Conservation (phyloP, 2,888 invertebrate genomes). For the Sisyra terminalis region DNA sequence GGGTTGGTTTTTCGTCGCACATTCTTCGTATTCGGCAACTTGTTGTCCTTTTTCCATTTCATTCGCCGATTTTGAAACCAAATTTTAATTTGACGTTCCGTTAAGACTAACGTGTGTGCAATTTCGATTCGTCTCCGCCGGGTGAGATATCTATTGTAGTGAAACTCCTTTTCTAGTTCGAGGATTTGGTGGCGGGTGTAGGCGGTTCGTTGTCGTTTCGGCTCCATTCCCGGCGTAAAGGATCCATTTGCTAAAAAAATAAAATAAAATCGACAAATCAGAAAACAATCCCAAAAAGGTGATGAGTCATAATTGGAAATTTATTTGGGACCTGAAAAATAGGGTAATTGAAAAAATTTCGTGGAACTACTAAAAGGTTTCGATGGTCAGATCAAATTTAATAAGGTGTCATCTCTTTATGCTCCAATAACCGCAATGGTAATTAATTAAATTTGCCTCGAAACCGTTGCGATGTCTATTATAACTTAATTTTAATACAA, state of each 20-base stretch:
- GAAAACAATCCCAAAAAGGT: background rate
- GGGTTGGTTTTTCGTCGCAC: slow-evolving; percentile 61
- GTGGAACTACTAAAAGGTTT: too few relatives aligned
- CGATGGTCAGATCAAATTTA: too few relatives aligned
- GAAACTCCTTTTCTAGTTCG: slow-evolving; percentile 95
- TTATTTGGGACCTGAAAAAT: too few relatives aligned
- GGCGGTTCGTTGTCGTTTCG: slow-evolving; percentile 89
- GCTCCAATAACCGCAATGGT: too few relatives aligned
- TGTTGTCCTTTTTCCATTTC: slow-evolving; percentile 82
- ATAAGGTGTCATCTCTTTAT: too few relatives aligned
- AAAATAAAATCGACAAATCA: slow-evolving; percentile 20
- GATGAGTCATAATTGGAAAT: too few relatives aligned
- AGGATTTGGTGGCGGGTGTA: slow-evolving; percentile 96
- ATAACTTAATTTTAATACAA: too few relatives aligned
- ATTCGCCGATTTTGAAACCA: slow-evolving; percentile 76
- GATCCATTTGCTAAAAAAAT: slow-evolving; percentile 63
- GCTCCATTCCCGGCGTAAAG: slow-evolving; percentile 85
- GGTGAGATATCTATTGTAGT: slow-evolving; percentile 92
- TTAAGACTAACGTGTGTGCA: slow-evolving; percentile 86
- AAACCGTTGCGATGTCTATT: too few relatives aligned
- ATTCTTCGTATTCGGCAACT: slow-evolving; percentile 70
- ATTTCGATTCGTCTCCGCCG: slow-evolving; percentile 92
- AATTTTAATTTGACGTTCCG: slow-evolving; percentile 80
- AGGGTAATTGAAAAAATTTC: too few relatives aligned
- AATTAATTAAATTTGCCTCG: too few relatives aligned